Percentiles rank a stretch among this genome's conserved stretches.
phyloP scores from a whole-genome alignment of 1,140 invertebrate genomes.

The Hormaphis cornu region DNA sequence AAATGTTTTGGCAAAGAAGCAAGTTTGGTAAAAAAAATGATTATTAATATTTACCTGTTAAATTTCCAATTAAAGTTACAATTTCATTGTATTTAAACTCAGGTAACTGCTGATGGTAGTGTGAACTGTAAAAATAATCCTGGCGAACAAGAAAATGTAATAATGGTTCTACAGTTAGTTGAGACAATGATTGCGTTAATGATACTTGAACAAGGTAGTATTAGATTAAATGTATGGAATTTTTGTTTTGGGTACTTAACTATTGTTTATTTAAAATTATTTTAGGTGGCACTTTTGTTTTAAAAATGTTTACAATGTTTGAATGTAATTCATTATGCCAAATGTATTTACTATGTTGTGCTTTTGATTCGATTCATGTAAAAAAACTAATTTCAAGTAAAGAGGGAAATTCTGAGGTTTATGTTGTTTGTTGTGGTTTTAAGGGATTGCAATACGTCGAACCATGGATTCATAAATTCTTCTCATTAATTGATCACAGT shows the following conservation, averaged over 20 bases:
- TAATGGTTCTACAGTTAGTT: constrained; percentile 68
- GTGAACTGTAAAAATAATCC: constrained; percentile 76
- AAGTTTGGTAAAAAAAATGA: not conserved
- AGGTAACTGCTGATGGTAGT: constrained; percentile 89
- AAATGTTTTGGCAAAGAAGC: constrained; percentile 12
- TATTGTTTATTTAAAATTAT: not conserved
- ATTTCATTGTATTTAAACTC: constrained; percentile 43
- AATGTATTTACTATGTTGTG: constrained; percentile 67
- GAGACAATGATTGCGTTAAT: constrained; percentile 68
- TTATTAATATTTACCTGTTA: not conserved
- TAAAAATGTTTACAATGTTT: constrained; percentile 89
- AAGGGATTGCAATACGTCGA: constrained; percentile 36
- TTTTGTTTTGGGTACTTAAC: not conserved
- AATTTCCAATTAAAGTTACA: not conserved
- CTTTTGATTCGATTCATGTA: constrained; percentile 61
- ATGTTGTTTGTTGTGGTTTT: constrained; percentile 68
- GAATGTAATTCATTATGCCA: constrained; percentile 69
- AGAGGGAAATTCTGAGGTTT: constrained; percentile 90
- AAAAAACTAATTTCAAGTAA: constrained; percentile 87
- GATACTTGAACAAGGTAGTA: constrained; percentile 48
- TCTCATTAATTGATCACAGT: not conserved
- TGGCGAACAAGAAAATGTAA: constrained; percentile 71
- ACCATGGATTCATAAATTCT: constrained; percentile 19
- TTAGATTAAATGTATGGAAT: not conserved
- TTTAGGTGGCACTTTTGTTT: constrained; percentile 59